Evolutionary conservation across 2,797 vertebrate genomes (phyloP), one percentile per base, ranked within the genome.

Genomic region (Tinamus major): DNA sequence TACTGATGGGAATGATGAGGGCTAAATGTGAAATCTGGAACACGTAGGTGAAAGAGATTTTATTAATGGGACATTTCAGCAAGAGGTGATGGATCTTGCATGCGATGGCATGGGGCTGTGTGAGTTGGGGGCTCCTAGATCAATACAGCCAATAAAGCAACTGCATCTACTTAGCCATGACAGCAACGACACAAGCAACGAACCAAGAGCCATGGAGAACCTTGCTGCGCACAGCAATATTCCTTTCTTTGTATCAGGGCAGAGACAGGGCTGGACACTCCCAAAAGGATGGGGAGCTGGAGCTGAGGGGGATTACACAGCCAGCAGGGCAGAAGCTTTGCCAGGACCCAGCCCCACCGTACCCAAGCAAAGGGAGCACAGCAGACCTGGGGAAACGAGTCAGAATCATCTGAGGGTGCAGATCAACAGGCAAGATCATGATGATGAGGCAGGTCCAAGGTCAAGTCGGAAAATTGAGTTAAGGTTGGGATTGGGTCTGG

Each of bases 311-410:
- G 14, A 10, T 15, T 41, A 9, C 6, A 29, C 1, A 2, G 51
- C 31, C 1, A 1, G 31, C 59, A 8, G 10, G 21, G 4, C 1
- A 1, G n/a, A 31, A 5, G 26, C 59, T 10, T 31, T 18, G 29
- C 58, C 58, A 2, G 63, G 41, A 13, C 39, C 49, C 29, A 67
- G 35, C 4, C 27, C 37, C 77, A 44, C 49, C 15, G 6, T 13
- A n/a, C 8, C 21, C 6, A 1, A 49, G 51, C 19, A 15, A 67
- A 51, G 27, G 29, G 10, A 24, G 19, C 19, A 31, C 11, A 16
- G 13, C 26, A n/a, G 6, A 10, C 1, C 0, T 15, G 44, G 46
- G 51, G 13, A 13, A 0, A 5, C 39, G 8, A 48, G 46, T 10
- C n/a, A 55, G 35, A 23, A 8, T 41, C 44, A 48, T 9, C 27